phyloP scores from a whole-genome alignment of 2,888 invertebrate genomes.

The Harpalus rubripes region DNA sequence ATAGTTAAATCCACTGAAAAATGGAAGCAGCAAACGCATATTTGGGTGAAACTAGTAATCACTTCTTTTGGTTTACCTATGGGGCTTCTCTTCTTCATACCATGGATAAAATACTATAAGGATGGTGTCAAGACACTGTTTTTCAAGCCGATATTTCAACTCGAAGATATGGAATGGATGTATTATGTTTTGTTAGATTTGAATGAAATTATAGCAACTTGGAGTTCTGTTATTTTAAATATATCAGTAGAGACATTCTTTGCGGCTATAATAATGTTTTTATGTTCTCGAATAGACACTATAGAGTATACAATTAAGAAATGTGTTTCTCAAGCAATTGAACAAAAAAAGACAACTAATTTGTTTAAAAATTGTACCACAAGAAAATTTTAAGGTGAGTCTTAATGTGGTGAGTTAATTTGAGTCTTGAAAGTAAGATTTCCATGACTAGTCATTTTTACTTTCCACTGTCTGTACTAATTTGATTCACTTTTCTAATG shows the following conservation, averaged over 20 bases:
- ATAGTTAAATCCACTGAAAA: constrained; percentile 4
- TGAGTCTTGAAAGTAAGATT: no score
- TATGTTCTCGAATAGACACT: constrained; percentile 17
- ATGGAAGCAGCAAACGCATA: constrained; percentile 12
- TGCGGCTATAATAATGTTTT: constrained; percentile 4
- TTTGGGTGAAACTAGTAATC: neutral
- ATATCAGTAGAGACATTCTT: constrained; percentile 9
- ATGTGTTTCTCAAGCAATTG: constrained; percentile 6
- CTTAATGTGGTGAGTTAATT: no score
- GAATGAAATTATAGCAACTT: neutral
- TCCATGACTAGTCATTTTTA: no score
- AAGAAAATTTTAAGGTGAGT: constrained; percentile 36
- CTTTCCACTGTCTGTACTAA: no score
- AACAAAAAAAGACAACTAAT: constrained; percentile 5
- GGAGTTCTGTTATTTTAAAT: constrained; percentile 12
- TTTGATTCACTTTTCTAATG: no score
- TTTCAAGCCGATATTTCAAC: neutral
- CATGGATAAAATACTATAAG: constrained; percentile 17
- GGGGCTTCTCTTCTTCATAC: neutral
- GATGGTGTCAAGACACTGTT: constrained; percentile 16
- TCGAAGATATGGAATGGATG: constrained; percentile 26
- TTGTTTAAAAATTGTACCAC: constrained; percentile 9
- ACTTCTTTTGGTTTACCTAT: neutral
- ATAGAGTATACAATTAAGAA: constrained; percentile 22
- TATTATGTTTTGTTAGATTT: constrained; percentile 10